A percentile compares a stretch with the other conserved stretches of the same genome.
These are phyloP conservation scores for Varanus komodoensis DNA, from an alignment of 2,113 vertebrate genomes.

Conservation along the genomic window DNA sequence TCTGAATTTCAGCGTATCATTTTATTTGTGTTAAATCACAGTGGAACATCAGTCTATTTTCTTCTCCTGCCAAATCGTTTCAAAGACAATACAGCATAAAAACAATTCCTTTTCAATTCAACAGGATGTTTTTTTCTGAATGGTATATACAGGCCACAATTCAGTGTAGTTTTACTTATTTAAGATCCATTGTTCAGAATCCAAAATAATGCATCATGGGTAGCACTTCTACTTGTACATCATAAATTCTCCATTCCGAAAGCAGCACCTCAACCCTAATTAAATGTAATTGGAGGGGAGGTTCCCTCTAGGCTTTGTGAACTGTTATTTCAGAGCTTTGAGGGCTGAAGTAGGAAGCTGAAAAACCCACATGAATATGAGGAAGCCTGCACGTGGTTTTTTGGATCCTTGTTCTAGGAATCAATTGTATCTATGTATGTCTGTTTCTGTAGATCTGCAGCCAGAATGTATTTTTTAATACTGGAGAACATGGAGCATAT, in stretches of 20 bases:
- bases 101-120: not conserved
- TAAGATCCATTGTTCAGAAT: not conserved
- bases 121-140: not conserved
- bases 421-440: not conserved
- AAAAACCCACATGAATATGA: not conserved
- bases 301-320: not conserved
- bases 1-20: slow-evolving; percentile 46
- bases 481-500: not conserved
- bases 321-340: not conserved
- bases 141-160: not conserved
- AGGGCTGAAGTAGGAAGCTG: not conserved
- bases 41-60: slow-evolving; percentile 24
- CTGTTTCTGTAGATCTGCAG: no score
- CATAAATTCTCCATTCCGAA: not conserved
- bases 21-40: slow-evolving; percentile 52
- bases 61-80: not conserved
- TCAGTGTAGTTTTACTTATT: not conserved
- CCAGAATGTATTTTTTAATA: not conserved
- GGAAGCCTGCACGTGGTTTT: not conserved
- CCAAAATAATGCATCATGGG: not conserved
- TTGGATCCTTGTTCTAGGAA: not conserved
- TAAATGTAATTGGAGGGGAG: not conserved
- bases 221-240: not conserved
- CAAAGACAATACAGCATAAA: not conserved
- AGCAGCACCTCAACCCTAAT: not conserved